Conservation (phyloP, 2,888 invertebrate species). For the Pediacus dermestoides region DNA sequence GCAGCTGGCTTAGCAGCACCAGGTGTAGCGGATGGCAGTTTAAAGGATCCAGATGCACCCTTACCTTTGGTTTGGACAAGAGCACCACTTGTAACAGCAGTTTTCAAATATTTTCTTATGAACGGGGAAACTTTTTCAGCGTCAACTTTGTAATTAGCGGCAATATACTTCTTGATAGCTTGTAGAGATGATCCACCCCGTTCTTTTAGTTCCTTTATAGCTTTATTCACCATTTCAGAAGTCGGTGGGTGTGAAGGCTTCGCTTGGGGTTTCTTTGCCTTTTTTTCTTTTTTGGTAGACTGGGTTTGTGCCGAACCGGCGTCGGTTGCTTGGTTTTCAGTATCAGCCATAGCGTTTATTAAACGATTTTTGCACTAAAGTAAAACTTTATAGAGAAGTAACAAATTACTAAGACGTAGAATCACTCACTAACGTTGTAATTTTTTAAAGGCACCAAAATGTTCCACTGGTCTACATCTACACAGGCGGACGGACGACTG, state of each 20-base stretch:
- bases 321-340: constrained; percentile 9
- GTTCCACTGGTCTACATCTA: too few species aligned
- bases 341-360: too few species aligned
- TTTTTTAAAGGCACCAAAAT: too few species aligned
- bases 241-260: constrained; percentile 50
- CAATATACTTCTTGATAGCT: constrained; percentile 64
- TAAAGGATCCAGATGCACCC: constrained; percentile 54
- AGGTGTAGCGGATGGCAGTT: constrained; percentile 40
- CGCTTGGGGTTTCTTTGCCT: constrained; percentile 15
- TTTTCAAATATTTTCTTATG: constrained; percentile 59
- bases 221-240: constrained; percentile 57
- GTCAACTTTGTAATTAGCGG: constrained; percentile 58
- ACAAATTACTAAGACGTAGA: too few species aligned
- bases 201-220: constrained; percentile 55
- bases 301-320: constrained; percentile 18
- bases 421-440: too few species aligned
- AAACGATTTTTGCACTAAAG: too few species aligned
- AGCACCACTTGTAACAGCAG: constrained; percentile 54
- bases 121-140: constrained; percentile 56
- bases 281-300: constrained; percentile 29
- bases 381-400: too few species aligned
- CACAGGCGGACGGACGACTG: too few species aligned
- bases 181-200: constrained; percentile 56
- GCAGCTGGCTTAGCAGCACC: too few species aligned
- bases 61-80: constrained; percentile 56